Evolutionary conservation across 1,140 invertebrate species (phyloP), one percentile per base, ranked within the genome.

Genomic region (Drosophila paulistorum): DNA sequence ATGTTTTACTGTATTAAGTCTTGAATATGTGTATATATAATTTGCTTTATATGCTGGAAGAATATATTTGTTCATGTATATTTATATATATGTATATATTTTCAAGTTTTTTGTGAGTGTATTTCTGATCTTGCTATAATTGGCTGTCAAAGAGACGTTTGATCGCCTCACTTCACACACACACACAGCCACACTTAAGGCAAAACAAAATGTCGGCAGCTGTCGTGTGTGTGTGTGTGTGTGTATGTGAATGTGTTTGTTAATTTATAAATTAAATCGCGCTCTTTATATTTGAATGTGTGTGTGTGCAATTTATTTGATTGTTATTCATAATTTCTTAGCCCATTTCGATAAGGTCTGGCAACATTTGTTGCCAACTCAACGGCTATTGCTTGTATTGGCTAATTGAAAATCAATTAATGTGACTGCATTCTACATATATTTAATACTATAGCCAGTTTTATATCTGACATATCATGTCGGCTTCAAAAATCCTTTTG

Each of bases 341-440:
- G 78, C 65, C 68, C 67, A 71, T 79, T 81, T 79, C 60, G 57
- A 17, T 75, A 71, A 66, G 70, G 68, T 71, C 41, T 58, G 71
- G 45, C 66, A 65, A 69, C 65, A 79, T 79, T 72, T 70, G 61
- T 17, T 59, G 30, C 20, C 35, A 37, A 54, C 33, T 62, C 45
- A 67, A 48, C 60, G 35, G 30, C 54, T 48, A 63, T 54, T 74
- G 61, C 68, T 65, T 37, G 61, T 55, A 66, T 72, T 77, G 63
- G 81, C 82, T 87, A 87, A 87, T 87, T 87, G 83, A 87, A 89
- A 87, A 87, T 83, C 83, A 89, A 87, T 87, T 87, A 87, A 87
- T 79, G 76, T 79, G 72, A 74, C 66, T 72, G 66, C 68, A 66
- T 65, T 45, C 64, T 54, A 70, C 51, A 58, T 17, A 45, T 77